Conservation (phyloP, 2,113 vertebrate species). For the Syrmaticus mikado region DNA sequence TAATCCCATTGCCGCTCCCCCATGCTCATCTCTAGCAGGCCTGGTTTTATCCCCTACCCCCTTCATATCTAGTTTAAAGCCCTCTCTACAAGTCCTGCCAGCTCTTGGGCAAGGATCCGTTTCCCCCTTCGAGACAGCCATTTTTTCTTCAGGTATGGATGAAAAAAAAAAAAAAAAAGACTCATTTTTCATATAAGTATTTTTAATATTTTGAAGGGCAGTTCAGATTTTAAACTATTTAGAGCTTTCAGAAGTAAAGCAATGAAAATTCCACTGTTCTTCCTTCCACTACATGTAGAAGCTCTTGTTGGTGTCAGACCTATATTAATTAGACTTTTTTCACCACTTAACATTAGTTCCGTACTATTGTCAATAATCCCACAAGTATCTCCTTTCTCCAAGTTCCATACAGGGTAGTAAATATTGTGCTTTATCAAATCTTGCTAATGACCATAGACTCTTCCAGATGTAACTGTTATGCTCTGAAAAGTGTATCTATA, state of each 20-base stretch:
- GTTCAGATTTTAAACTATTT: slow-evolving; percentile 16
- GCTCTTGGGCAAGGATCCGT: too few relatives aligned
- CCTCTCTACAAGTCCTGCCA: too few relatives aligned
- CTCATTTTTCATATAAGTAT: slow-evolving; percentile 39
- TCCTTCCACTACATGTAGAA: background rate
- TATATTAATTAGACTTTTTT: background rate
- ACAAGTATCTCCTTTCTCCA: background rate
- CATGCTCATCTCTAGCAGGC: too few relatives aligned
- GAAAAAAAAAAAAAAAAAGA: background rate
- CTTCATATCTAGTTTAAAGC: too few relatives aligned
- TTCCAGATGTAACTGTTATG: background rate
- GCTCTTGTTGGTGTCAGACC: background rate
- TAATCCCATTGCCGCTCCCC: too few relatives aligned
- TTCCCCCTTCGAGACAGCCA: too few relatives aligned
- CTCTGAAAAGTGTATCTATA: background rate
- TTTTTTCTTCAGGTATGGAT: background rate
- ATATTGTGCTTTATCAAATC: background rate
- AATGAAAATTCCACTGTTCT: background rate
- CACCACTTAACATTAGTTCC: background rate
- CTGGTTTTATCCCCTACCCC: too few relatives aligned
- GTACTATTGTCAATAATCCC: background rate
- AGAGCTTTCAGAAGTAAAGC: slow-evolving; percentile 22
- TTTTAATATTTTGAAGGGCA: slow-evolving; percentile 54
- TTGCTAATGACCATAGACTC: background rate
- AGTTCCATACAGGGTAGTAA: background rate